A percentile compares a stretch with the other conserved stretches of the same genome.
Evolutionary conservation across 2,888 invertebrate species (phyloP).

Genomic region (Drosophila limbata): DNA sequence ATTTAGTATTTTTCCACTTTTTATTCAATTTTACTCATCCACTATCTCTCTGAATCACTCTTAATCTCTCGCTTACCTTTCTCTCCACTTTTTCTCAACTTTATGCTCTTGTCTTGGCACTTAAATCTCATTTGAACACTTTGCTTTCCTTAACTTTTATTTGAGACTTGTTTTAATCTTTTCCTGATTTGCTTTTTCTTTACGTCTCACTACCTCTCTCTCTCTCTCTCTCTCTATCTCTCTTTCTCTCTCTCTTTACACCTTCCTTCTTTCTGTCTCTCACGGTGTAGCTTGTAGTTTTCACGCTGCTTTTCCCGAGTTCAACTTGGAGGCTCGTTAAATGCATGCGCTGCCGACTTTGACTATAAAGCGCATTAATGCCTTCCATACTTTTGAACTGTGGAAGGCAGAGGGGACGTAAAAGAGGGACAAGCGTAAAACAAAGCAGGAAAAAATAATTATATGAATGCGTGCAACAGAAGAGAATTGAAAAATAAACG

Average conservation of each 20-base stretch:
- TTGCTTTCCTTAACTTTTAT: conserved; percentile 4
- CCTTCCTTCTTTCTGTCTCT: not conserved
- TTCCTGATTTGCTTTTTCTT: not conserved
- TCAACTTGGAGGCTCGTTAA: conserved; percentile 52
- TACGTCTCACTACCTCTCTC: not conserved
- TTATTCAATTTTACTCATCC: not conserved
- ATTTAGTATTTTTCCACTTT: not conserved
- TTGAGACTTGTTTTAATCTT: conserved; percentile 16
- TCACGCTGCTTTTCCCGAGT: conserved; percentile 7
- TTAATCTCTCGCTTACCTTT: not conserved
- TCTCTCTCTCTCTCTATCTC: not conserved
- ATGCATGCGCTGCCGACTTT: conserved; percentile 60
- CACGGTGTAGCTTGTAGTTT: not conserved
- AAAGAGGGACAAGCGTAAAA: conserved; percentile 24
- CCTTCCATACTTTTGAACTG: conserved; percentile 44
- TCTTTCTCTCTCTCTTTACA: not conserved
- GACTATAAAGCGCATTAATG: conserved; percentile 69
- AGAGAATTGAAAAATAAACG: conserved; percentile 3
- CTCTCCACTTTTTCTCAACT: not conserved
- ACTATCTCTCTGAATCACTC: not conserved
- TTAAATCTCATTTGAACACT: conserved; percentile 2
- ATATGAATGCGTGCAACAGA: conserved; percentile 6
- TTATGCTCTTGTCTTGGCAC: not conserved
- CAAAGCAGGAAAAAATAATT: conserved; percentile 29
- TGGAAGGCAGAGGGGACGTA: not conserved